These are phyloP conservation scores for Oryzaephilus surinamensis DNA, from an alignment of 1,140 invertebrate species.

Conservation along the genomic window DNA sequence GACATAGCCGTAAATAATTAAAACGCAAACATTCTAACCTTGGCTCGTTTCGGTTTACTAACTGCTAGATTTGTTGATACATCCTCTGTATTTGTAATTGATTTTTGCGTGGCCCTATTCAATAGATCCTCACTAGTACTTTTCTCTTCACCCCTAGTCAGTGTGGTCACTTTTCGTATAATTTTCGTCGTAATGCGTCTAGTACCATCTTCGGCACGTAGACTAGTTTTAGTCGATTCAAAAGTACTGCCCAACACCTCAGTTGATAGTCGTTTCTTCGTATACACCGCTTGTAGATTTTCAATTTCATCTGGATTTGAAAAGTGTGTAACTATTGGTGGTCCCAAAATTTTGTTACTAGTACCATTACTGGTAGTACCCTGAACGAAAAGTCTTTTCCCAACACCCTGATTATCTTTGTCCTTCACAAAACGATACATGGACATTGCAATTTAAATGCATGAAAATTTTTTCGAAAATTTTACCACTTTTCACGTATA, in stretches of 20 bases:
- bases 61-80: conserved; percentile 36
- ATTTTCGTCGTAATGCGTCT: conserved; percentile 76
- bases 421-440: conserved; percentile 67
- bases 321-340: conserved; percentile 28
- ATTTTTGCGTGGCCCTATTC: conserved; percentile 39
- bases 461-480: neutral
- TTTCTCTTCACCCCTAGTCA: conserved; percentile 77
- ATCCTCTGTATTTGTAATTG: conserved; percentile 40
- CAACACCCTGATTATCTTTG: conserved; percentile 14
- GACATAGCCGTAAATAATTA: conserved; percentile 6
- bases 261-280: conserved; percentile 70
- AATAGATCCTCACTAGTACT: conserved; percentile 60
- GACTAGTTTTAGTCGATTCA: conserved; percentile 69
- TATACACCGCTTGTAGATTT: conserved; percentile 60
- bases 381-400: conserved; percentile 43
- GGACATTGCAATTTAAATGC: conserved; percentile 35
- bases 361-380: conserved; percentile 31
- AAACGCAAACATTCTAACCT: conserved; percentile 35
- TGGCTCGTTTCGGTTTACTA: conserved; percentile 46
- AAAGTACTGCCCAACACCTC: conserved; percentile 73
- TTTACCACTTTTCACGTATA: neutral
- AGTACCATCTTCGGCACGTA: conserved; percentile 60
- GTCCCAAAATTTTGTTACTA: conserved; percentile 24
- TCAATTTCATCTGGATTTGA: conserved; percentile 24
- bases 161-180: conserved; percentile 79